These are phyloP conservation scores for Rhagoletis pomonella DNA, from an alignment of 1,140 invertebrate species.

Conservation along the genomic window DNA sequence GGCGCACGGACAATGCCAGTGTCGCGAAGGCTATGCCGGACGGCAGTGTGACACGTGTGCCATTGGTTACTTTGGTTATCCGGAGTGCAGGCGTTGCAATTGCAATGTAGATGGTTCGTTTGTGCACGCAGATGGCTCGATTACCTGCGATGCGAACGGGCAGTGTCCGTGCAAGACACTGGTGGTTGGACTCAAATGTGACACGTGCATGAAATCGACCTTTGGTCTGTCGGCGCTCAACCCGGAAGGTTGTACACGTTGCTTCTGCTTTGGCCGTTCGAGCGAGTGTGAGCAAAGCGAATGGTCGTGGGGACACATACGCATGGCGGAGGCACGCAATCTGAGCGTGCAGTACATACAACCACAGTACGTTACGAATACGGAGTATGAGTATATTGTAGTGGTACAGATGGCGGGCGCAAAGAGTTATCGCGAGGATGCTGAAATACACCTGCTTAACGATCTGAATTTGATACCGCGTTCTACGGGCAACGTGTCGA, in stretches of 20 bases:
- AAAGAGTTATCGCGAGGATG: conserved; percentile 63
- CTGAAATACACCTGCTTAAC: conserved; percentile 73
- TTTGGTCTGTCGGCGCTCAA: conserved; percentile 86
- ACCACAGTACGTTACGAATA: conserved; percentile 62
- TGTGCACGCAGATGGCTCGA: conserved; percentile 77
- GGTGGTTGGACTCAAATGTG: conserved; percentile 84
- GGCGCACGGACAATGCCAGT: conserved; percentile 86
- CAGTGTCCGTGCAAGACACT: conserved; percentile 89
- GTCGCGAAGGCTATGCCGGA: conserved; percentile 87
- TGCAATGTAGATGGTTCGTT: conserved; percentile 84
- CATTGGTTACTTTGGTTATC: conserved; percentile 91
- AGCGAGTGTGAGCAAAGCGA: conserved; percentile 85
- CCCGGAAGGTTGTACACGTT: conserved; percentile 87
- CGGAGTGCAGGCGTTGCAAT: conserved; percentile 87
- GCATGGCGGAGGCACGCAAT: conserved; percentile 77
- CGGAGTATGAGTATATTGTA: conserved; percentile 72
- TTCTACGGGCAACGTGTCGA: conserved; percentile 78
- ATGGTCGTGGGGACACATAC: conserved; percentile 85
- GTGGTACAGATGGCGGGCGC: conserved; percentile 68
- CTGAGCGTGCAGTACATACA: conserved; percentile 76
- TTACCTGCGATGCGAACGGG: conserved; percentile 85
- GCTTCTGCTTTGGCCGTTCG: conserved; percentile 92
- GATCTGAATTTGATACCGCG: conserved; percentile 75
- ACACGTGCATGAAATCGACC: conserved; percentile 87
- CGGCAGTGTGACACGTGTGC: conserved; percentile 87